phyloP scores from a whole-genome alignment of 2,113 vertebrate genomes.

The Cryptotis parvus region DNA sequence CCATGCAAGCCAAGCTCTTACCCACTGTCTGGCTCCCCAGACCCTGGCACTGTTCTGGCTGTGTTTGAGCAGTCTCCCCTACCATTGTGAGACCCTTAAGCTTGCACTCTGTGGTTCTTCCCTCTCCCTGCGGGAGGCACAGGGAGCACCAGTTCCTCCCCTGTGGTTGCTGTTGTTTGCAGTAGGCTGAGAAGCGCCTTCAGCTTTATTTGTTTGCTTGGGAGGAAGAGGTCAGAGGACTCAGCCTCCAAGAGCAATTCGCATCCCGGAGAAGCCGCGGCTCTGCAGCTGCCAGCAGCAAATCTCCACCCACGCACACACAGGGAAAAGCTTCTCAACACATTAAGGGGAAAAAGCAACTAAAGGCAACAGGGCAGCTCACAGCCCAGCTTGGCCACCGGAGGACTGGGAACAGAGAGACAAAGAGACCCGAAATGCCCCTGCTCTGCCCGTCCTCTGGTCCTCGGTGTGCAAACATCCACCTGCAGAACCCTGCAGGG shows the following conservation, averaged over 20 bases:
- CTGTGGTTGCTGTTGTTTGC: too few species aligned
- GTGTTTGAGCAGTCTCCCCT: not conserved
- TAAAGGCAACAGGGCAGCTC: too few species aligned
- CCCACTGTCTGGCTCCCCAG: too few species aligned
- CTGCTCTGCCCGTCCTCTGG: too few species aligned
- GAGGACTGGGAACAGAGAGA: not conserved
- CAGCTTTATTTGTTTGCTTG: constrained; percentile 30
- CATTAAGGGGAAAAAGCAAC: not conserved
- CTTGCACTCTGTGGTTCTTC: not conserved
- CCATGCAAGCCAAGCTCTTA: too few species aligned
- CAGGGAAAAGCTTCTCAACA: constrained; percentile 2
- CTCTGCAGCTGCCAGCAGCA: constrained; percentile 13
- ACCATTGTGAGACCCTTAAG: not conserved
- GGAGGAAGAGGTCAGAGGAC: constrained; percentile 14
- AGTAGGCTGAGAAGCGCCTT: not conserved
- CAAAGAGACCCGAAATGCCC: not conserved
- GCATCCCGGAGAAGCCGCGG: not conserved
- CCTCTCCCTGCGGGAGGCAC: not conserved
- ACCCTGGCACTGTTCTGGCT: too few species aligned
- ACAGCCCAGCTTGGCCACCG: too few species aligned
- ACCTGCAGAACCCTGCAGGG: too few species aligned
- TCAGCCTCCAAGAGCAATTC: constrained; percentile 24
- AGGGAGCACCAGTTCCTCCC: too few species aligned
- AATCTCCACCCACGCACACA: constrained; percentile 31
- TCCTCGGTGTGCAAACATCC: too few species aligned